Percentiles rank a stretch among this genome's conserved stretches.
These are phyloP conservation scores for Malurus leucopterus DNA, from an alignment of 2,797 vertebrate species.

Conservation along the genomic window DNA sequence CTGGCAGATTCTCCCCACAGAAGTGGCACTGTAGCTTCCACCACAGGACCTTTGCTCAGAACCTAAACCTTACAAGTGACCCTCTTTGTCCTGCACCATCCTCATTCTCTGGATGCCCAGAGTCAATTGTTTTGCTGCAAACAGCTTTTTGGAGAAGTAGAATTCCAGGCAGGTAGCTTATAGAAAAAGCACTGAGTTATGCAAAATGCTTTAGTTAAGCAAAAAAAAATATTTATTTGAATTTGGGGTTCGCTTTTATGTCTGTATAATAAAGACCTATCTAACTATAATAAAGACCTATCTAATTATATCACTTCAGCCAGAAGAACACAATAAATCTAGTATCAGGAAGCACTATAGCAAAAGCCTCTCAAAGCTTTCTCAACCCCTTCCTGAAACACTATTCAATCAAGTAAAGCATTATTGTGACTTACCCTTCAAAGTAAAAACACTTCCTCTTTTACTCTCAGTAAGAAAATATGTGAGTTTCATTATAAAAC, in stretches of 20 bases:
- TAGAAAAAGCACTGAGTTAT: background rate
- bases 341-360: background rate
- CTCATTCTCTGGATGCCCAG: background rate
- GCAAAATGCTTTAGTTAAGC: background rate
- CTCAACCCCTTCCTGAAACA: background rate
- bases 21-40: background rate
- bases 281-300: background rate
- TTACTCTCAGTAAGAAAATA: background rate
- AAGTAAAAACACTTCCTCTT: background rate
- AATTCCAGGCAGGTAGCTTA: background rate
- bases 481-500: background rate
- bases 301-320: background rate
- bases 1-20: background rate
- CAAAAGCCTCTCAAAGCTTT: conserved; percentile 2
- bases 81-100: background rate
- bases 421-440: background rate
- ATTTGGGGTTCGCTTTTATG: background rate
- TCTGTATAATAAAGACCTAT: background rate
- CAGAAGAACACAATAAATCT: background rate
- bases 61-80: background rate
- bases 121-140: background rate
- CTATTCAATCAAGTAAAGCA: background rate
- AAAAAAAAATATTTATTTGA: background rate
- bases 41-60: background rate
- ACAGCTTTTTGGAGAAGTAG: background rate